A percentile compares a stretch with the other conserved stretches of the same genome.
Conservation (phyloP, 2,888 invertebrate genomes). For the Dinocampus coccinellae region DNA sequence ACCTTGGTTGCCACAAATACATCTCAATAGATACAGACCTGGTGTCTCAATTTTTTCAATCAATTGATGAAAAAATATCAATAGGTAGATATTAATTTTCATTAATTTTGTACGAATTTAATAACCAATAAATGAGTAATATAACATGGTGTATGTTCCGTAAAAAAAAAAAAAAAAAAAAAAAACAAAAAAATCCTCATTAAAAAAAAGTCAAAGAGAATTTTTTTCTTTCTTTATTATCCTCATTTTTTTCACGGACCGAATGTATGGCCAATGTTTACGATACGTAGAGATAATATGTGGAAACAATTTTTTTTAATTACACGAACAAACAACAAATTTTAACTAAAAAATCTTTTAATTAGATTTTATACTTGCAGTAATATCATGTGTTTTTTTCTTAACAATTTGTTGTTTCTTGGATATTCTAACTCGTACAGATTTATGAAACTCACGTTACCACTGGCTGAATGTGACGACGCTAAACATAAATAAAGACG, state of each 20-base stretch:
- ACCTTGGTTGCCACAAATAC: slow-evolving; percentile 55
- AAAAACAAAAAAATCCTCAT: too few relatives aligned
- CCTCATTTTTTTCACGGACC: too few relatives aligned
- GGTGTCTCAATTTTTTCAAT: slow-evolving; percentile 40
- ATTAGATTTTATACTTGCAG: slow-evolving; percentile 48
- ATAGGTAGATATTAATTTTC: not conserved
- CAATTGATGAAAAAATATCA: slow-evolving; percentile 29
- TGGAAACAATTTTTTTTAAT: not conserved
- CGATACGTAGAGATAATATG: too few relatives aligned
- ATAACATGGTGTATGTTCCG: too few relatives aligned
- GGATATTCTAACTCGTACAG: not conserved
- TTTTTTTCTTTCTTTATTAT: too few relatives aligned
- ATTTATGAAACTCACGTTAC: not conserved
- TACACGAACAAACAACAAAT: not conserved
- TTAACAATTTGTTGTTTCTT: not conserved
- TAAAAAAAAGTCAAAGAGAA: too few relatives aligned
- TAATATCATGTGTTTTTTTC: slow-evolving; percentile 46
- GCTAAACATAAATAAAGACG: not conserved
- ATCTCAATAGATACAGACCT: slow-evolving; percentile 32
- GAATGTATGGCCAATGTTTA: too few relatives aligned
- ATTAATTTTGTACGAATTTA: not conserved
- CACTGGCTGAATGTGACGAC: not conserved
- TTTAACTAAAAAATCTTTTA: slow-evolving; percentile 48
- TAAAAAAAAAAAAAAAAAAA: too few relatives aligned
- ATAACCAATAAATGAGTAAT: not conserved